Base-by-base conservation (phyloP, 2,888 invertebrate genomes). In the Bruchidius siliquastri region DNA sequence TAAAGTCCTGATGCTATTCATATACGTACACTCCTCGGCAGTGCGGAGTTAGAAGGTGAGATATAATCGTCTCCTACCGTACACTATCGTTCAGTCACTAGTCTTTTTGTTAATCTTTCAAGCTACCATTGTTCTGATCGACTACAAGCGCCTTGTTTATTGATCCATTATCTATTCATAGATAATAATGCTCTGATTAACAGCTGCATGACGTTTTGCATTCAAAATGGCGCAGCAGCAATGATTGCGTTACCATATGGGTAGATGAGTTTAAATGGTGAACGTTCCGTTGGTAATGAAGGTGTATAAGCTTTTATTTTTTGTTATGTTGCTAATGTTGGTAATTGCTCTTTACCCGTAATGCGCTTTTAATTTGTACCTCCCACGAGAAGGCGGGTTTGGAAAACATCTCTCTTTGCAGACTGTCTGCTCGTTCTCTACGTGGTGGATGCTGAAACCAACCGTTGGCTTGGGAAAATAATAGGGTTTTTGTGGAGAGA, bases 71-170 rank as follows among this genome's bases (percentile, higher is more conserved):
- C 13, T 13, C 49, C 49, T 49, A 1, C 18, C 49, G 49, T 13
- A 49, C 0, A 8, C 18, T 49, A 13, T 13, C 6, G 49, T 49
- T 49, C 49, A 49, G 49, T 18, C 1, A 13, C 18, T 49, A 3
- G 18, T 49, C 49, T 13, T 49, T 49, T 49, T 49, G 49, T 18
- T 49, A 49, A 13, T 13, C 8, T 49, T 49, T 13, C 49, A 49
- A 26, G 49, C 18, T 49, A 13, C 49, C 18, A 49, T 49, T 49
- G 18, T 49, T 49, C 18, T 13, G 18, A 74, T 76, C 76, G 75
- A 18, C 13, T 49, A 13, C 49, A 18, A 74, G 77, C 76, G 76
- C 77, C 76, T 74, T 32, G 68, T 68, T 68, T 21, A 68, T 68
- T 21, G 68, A 68, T 68, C 68, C 68, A 68, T 68, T 68, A 68